These are phyloP conservation scores for Macaria liturata DNA, from an alignment of 2,888 invertebrate species.

Conservation along the genomic window DNA sequence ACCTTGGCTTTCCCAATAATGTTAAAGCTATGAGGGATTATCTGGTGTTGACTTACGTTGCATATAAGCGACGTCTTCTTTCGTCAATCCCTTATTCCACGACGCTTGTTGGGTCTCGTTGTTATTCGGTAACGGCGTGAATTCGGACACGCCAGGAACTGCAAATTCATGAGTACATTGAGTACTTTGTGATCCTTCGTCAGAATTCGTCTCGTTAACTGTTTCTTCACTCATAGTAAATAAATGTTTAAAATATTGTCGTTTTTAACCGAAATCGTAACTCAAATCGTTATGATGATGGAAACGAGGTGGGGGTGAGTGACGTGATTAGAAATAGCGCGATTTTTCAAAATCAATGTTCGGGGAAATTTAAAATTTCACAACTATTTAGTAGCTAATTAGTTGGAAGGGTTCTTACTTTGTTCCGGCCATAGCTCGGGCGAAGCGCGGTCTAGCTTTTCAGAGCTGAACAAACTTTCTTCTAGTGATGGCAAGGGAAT, in stretches of 20 bases:
- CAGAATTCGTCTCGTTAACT: conserved; percentile 48
- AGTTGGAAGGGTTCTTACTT: conserved; percentile 83
- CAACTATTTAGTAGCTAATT: conserved; percentile 1
- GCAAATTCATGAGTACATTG: conserved; percentile 65
- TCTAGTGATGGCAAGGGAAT: conserved; percentile 83
- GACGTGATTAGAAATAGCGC: conserved; percentile 75
- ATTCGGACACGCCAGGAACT: conserved; percentile 96
- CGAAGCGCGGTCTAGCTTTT: conserved; percentile 96
- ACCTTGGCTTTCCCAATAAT: neutral
- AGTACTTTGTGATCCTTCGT: conserved; percentile 59
- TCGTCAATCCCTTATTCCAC: conserved; percentile 87
- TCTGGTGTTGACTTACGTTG: conserved; percentile 85
- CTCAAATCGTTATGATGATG: conserved; percentile 46
- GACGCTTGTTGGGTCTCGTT: conserved; percentile 83
- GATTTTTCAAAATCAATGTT: conserved; percentile 64
- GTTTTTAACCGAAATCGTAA: conserved; percentile 66
- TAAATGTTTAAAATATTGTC: conserved; percentile 60
- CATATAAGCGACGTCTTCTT: conserved; percentile 89
- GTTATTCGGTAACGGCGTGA: conserved; percentile 85
- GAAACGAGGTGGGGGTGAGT: conserved; percentile 62
- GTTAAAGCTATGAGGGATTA: too few species aligned
- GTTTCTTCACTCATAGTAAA: conserved; percentile 63
- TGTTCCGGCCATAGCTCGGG: conserved; percentile 98
- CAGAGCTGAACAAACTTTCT: conserved; percentile 92
- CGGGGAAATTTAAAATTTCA: conserved; percentile 15